phyloP scores from a whole-genome alignment of 2,888 invertebrate species.

The Tenthredo mesomela region DNA sequence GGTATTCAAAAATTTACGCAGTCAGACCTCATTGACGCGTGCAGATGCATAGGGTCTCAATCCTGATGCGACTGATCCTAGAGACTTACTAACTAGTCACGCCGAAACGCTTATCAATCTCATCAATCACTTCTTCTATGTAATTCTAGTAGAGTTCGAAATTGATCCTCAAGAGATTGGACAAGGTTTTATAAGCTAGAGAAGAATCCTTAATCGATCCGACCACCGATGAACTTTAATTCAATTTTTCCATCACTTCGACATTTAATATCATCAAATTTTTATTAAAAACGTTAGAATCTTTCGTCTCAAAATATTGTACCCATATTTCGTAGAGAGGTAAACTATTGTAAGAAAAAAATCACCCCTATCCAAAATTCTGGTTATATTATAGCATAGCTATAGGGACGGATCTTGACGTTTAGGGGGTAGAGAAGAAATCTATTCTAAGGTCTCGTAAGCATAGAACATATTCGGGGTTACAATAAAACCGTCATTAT shows the following conservation, averaged over 20 bases:
- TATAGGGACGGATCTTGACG: background rate
- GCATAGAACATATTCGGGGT: background rate
- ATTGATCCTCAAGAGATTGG: background rate
- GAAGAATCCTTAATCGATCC: background rate
- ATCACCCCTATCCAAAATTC: background rate
- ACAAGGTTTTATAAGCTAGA: background rate
- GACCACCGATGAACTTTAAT: too few relatives aligned
- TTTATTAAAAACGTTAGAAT: background rate
- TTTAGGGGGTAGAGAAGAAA: background rate
- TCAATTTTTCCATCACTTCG: background rate
- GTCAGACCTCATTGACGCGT: slow-evolving; percentile 3
- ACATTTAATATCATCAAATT: background rate
- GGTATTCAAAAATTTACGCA: background rate
- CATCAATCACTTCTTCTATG: slow-evolving; percentile 15
- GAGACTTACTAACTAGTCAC: slow-evolving; percentile 17
- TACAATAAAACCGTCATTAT: slow-evolving; percentile 28
- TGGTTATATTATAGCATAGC: too few relatives aligned
- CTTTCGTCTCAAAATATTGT: background rate
- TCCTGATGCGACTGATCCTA: background rate
- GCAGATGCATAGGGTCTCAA: background rate
- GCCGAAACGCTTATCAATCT: background rate
- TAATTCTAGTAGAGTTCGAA: too few relatives aligned
- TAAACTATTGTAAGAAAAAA: background rate
- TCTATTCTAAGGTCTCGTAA: background rate
- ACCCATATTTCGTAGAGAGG: too few relatives aligned